phyloP scores from a whole-genome alignment of 2,797 vertebrate genomes.

The Rhadinocentrus ornatus region DNA sequence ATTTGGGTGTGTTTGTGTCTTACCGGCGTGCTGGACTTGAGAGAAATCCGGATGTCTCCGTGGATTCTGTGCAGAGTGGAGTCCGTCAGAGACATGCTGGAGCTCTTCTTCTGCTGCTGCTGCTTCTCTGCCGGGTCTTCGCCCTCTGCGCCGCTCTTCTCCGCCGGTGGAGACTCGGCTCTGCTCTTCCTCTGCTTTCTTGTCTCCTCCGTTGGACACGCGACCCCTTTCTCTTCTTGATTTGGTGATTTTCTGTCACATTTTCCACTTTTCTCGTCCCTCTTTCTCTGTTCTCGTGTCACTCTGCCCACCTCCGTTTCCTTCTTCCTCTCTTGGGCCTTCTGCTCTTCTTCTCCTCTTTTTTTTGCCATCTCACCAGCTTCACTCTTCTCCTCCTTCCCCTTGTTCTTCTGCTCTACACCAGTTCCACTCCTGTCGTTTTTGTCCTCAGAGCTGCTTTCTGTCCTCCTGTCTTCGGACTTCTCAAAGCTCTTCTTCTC shows the following conservation, averaged over 20 bases:
- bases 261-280: not conserved
- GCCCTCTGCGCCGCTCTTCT: not conserved
- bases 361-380: too few species aligned
- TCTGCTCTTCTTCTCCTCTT: not conserved
- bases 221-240: accelerated
- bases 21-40: conserved; percentile 73
- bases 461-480: too few species aligned
- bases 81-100: conserved; percentile 65
- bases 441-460: too few species aligned
- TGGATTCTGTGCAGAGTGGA: conserved; percentile 81
- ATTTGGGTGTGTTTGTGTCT: conserved; percentile 1
- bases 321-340: not conserved
- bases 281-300: not conserved
- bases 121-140: not conserved
- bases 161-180: too few species aligned
- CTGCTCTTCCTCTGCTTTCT: not conserved
- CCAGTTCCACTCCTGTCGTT: not conserved
- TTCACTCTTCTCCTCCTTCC: not conserved
- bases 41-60: conserved; percentile 82
- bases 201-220: not conserved
- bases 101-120: conserved; percentile 11
- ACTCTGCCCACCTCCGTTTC: not conserved
- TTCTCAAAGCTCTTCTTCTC: not conserved
- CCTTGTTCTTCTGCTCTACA: not conserved
- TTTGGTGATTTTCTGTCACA: not conserved